Conservation (phyloP, 2,113 vertebrate species). For the Pyxicephalus adspersus region DNA sequence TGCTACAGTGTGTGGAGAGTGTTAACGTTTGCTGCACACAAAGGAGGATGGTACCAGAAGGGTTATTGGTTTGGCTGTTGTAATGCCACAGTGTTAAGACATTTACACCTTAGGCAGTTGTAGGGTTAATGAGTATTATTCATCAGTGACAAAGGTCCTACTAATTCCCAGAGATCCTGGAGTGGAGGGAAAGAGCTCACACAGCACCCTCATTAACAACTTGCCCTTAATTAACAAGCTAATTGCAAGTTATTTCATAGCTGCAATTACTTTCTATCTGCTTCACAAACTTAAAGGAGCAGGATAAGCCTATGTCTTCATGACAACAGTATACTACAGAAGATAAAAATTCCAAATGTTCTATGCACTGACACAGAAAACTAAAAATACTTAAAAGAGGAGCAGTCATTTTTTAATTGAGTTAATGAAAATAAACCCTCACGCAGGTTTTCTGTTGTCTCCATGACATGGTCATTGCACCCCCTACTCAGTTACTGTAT, state of each 20-base stretch:
- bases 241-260: slow-evolving; percentile 53
- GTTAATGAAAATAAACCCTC: background rate
- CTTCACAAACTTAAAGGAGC: slow-evolving; percentile 21
- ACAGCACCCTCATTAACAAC: slow-evolving; percentile 51
- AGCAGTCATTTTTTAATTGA: too few species aligned
- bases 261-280: slow-evolving; percentile 38
- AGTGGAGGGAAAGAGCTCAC: slow-evolving; percentile 24
- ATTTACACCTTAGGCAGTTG: background rate
- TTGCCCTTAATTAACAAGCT: slow-evolving; percentile 51
- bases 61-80: slow-evolving; percentile 3
- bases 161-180: slow-evolving; percentile 48
- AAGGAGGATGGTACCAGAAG: background rate
- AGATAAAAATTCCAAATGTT: too few species aligned
- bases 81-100: background rate
- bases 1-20: too few species aligned
- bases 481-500: background rate
- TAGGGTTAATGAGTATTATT: slow-evolving; percentile 40
- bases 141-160: slow-evolving; percentile 41
- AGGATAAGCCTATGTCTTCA: background rate
- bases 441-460: background rate
- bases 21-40: too few species aligned
- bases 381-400: too few species aligned
- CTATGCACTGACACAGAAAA: too few species aligned
- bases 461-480: slow-evolving; percentile 25
- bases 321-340: background rate